These are phyloP conservation scores for Microtus ochrogaster DNA, from an alignment of 2,113 vertebrate species.

Conservation along the genomic window DNA sequence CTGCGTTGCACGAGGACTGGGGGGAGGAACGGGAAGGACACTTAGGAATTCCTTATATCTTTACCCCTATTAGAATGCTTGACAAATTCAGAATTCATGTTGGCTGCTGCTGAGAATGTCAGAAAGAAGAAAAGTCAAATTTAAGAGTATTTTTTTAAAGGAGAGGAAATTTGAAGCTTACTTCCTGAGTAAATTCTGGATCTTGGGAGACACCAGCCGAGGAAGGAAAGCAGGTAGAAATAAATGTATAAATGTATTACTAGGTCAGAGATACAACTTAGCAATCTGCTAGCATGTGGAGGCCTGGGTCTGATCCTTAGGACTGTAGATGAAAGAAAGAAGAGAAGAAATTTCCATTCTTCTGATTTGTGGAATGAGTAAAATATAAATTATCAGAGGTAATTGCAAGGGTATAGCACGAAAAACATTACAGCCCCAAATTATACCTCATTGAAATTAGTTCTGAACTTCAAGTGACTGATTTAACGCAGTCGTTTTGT, in stretches of 20 bases:
- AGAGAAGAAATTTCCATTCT: not conserved
- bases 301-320: not conserved
- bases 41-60: not conserved
- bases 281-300: not conserved
- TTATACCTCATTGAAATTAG: slow-evolving; percentile 26
- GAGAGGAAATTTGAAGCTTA: not conserved
- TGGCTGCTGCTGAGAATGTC: not conserved
- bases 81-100: not conserved
- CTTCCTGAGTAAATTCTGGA: slow-evolving; percentile 1
- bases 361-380: slow-evolving; percentile 53
- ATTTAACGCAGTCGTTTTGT: not conserved
- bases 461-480: not conserved
- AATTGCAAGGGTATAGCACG: not conserved
- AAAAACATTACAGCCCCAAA: slow-evolving; percentile 1
- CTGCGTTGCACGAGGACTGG: not conserved
- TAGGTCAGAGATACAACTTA: not conserved
- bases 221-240: not conserved
- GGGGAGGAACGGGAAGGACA: not conserved
- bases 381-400: not conserved
- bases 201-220: not conserved
- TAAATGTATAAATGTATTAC: not conserved
- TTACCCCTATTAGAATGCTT: not conserved
- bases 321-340: no score
- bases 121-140: not conserved
- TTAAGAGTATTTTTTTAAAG: not conserved